Evolutionary conservation across 1,140 invertebrate genomes (phyloP).

Genomic region (Theocolax elegans): DNA sequence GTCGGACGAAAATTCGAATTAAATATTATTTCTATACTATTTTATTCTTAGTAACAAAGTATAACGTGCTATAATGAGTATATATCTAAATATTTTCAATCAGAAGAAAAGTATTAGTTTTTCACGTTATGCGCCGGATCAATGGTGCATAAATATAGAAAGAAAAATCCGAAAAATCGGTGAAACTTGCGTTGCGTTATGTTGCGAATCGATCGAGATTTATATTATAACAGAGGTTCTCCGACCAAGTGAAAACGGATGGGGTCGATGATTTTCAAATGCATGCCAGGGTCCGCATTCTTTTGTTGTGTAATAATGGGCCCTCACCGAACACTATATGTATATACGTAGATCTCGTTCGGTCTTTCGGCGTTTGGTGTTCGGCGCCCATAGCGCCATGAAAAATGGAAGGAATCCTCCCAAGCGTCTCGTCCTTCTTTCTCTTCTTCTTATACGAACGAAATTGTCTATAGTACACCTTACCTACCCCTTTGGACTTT

Average conservation of each 20-base stretch:
- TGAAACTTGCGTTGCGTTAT: too few relatives aligned
- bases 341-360: slow-evolving; percentile 11
- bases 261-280: slow-evolving; percentile 37
- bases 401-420: slow-evolving; percentile 33
- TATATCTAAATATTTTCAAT: too few relatives aligned
- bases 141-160: too few relatives aligned
- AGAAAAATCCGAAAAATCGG: too few relatives aligned
- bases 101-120: too few relatives aligned
- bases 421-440: neutral
- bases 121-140: too few relatives aligned
- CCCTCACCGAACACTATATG: neutral
- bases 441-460: slow-evolving; percentile 23
- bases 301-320: slow-evolving; percentile 38
- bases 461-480: too few relatives aligned
- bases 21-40: too few relatives aligned
- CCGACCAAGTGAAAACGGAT: neutral
- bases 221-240: neutral
- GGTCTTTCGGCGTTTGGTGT: slow-evolving; percentile 32
- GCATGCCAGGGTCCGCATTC: slow-evolving; percentile 6
- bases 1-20: too few relatives aligned
- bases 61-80: too few relatives aligned
- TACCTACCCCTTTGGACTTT: slow-evolving; percentile 20
- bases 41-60: too few relatives aligned
- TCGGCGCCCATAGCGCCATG: slow-evolving; percentile 35
- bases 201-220: slow-evolving; percentile 22